phyloP scores from a whole-genome alignment of 64 coral and sea anemone genomes.

The Anthopleura sola region DNA sequence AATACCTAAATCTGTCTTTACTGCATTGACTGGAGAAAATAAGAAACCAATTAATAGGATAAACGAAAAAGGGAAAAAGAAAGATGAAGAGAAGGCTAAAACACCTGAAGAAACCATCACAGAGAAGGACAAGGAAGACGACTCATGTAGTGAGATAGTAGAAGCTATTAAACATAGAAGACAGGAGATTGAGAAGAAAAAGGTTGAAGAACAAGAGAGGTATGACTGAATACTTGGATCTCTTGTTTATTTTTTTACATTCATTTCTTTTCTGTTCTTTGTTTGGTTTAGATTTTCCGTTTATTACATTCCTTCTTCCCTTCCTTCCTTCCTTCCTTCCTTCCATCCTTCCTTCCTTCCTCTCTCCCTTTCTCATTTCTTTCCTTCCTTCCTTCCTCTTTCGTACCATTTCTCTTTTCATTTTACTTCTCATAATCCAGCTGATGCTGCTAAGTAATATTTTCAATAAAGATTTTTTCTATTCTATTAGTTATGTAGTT shows the following conservation, averaged over 20 bases:
- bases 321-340: neutral
- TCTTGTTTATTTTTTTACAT: no score
- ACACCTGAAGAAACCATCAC: neutral
- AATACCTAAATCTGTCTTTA: neutral
- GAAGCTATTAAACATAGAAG: slow-evolving; percentile 5
- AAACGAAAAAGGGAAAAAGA: slow-evolving; percentile 26
- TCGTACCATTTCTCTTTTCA: no score
- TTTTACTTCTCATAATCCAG: no score
- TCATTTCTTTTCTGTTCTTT: neutral
- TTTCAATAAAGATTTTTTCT: no score
- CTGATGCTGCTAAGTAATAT: no score
- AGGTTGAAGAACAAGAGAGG: slow-evolving; percentile 15
- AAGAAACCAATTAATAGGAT: neutral
- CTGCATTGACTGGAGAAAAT: slow-evolving; percentile 23
- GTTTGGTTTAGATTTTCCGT: neutral
- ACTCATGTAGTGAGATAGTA: neutral
- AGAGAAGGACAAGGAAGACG: neutral
- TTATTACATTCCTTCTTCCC: neutral
- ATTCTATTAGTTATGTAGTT: no score
- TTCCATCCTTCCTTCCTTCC: neutral
- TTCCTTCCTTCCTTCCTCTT: no score
- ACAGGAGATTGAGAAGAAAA: slow-evolving; percentile 15
- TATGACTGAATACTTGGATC: neutral
- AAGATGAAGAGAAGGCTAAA: neutral
- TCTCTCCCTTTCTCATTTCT: no score